Base-by-base conservation (phyloP, 2,113 vertebrate species). In the Sphyrna mokarran region DNA sequence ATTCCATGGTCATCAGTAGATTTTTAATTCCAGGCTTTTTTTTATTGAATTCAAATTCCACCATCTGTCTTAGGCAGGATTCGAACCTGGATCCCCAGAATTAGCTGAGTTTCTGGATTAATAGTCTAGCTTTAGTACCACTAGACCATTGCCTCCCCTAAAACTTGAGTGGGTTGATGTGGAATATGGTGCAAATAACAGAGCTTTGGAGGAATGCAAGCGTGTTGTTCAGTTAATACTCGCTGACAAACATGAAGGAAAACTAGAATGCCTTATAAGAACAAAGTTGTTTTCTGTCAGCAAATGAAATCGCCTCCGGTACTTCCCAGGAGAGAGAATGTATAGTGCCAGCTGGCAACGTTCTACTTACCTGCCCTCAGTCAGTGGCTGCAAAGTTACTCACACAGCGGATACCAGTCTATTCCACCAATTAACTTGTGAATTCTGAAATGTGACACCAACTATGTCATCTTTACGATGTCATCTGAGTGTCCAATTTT, bases 311-410 rank as follows among this genome's bases (percentile, higher is more conserved):
- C 33, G 87, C 48, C 54, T 90, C 87, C 5, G 87, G 87, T 26
- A 16, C 26, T 90, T 90, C 87, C 87, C 54, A 90, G 29, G 54
- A 90, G 87, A 90, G 87, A 90, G 48, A 90, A 58, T 90, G 87
- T 26, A 90, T 61, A 33, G 48, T 11, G 14, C 61, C 54, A 61
- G 29, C 48, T 61, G 86, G 10, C 48, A 26, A 89, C 0, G 10
- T 54, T 89, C 23, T 23, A 89, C 48, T 11, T 8, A 16, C 61
- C 87, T 87, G 85, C 43, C 40, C 23, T 90, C 54, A 90, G 26
- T 90, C 54, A 61, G 26, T 90, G 87, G 54, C 54, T 58, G 85
- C 16, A 87, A 87, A 54, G 85, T 87, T 87, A 87, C 23, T 22
- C 18, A 43, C 16, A 22, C 37, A 40, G 80, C 20, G 37, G 80